Base-by-base conservation (phyloP, 2,888 invertebrate species). In the Thecophora atra region DNA sequence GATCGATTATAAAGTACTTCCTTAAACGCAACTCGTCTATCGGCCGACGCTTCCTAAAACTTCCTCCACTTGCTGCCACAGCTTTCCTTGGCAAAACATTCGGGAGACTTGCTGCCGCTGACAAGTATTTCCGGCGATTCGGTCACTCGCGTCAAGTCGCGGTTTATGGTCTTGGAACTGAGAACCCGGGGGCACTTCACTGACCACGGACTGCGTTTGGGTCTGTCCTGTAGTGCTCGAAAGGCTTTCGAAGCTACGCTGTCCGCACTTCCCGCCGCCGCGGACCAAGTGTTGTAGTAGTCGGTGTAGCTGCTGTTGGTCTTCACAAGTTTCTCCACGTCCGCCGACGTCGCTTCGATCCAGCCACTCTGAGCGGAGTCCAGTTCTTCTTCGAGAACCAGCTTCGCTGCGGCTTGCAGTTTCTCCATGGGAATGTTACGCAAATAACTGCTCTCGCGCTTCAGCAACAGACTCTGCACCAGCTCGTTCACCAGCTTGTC, bases 151-250 rank as follows among this genome's bases (percentile, higher is more conserved):
- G 87, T 83, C 72, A 88, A 78, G 77, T 89, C 88, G 70, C 87
- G 84, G 78, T 88, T 88, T 44, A 90, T 85, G 66, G 89, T 89
- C 83, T 90, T 90, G 19, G 89, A 88, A 78, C 90, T 91, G 74
- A 89, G 86, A 58, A 91, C 89, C 71, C 91, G 87, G 0, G 91
- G 91, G 83, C 91, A 92, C 66, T 89, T 88, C 0, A 90, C 90
- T 28, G 89, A 87, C 78, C 89, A 86, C 13, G 88, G 87, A 74
- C 88, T 87, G 76, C 89, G 83, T 67, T 83, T 74, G 1, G 82
- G 84, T 58, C 71, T 54, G 63, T 89, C 89, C 78, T 89, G 89
- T 42, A 90, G 80, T 0, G 88, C 82, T 76, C 88, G 88, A 79
- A 90, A 89, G 1, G 90, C 88, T 78, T 89, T 88, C 0, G 90